Evolutionary conservation across 1,140 invertebrate genomes (phyloP).

Genomic region (Drosophila kikkawai): DNA sequence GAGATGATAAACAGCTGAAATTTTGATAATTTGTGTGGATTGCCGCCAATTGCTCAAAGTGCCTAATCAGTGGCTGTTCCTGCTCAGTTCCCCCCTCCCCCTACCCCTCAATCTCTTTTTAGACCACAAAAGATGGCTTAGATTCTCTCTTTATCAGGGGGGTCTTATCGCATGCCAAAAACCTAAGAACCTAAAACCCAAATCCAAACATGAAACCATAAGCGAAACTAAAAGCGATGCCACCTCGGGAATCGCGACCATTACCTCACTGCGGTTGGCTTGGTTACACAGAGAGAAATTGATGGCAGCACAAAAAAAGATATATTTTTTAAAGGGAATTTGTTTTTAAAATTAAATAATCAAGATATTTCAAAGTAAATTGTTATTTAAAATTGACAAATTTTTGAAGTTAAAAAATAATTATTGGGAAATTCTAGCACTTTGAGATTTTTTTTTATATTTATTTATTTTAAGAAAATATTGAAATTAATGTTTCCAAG

Average conservation of each 20-base stretch:
- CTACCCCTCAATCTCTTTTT: too few species aligned
- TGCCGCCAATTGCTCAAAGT: slow-evolving; percentile 35
- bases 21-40: slow-evolving; percentile 40
- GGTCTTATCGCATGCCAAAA: slow-evolving; percentile 47
- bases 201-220: slow-evolving; percentile 19
- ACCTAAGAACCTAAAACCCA: slow-evolving; percentile 6
- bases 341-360: too few species aligned
- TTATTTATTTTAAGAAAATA: too few species aligned
- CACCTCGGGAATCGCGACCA: slow-evolving; percentile 12
- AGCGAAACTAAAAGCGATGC: slow-evolving; percentile 21
- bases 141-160: neutral
- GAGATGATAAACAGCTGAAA: slow-evolving; percentile 30
- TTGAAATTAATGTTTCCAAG: too few species aligned
- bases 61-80: slow-evolving; percentile 24
- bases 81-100: too few species aligned
- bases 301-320: too few species aligned
- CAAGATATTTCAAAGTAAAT: too few species aligned
- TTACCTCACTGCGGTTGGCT: slow-evolving; percentile 23
- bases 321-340: too few species aligned
- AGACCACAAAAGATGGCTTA: slow-evolving; percentile 1
- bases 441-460: too few species aligned
- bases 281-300: slow-evolving; percentile 15
- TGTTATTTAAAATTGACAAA: too few species aligned
- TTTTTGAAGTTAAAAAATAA: too few species aligned
- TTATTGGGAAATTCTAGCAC: too few species aligned